phyloP scores from a whole-genome alignment of 2,113 vertebrate genomes.

The Craseonycteris thonglongyai region DNA sequence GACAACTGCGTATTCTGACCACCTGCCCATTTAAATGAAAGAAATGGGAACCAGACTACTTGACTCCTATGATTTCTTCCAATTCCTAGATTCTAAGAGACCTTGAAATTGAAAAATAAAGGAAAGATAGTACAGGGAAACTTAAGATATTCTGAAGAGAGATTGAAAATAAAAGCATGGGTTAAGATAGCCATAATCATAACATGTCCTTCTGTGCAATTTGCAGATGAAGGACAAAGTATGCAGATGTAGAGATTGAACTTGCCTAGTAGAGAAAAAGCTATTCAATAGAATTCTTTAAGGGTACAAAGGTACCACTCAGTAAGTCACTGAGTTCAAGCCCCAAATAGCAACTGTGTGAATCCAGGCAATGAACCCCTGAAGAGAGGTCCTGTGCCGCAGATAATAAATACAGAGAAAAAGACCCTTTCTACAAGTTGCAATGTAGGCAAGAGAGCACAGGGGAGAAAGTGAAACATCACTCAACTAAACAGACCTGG shows the following conservation, averaged over 20 bases:
- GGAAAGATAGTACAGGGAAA: not conserved
- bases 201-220: not conserved
- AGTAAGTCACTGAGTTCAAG: constrained; percentile 54
- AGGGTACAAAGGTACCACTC: constrained; percentile 46
- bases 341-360: constrained; percentile 46
- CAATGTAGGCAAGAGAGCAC: not conserved
- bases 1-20: not conserved
- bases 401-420: constrained; percentile 38
- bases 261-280: not conserved
- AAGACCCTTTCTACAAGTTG: not conserved
- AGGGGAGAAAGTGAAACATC: not conserved
- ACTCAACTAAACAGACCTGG: not conserved
- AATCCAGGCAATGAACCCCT: constrained; percentile 9
- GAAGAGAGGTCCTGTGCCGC: not conserved
- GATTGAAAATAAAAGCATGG: not conserved
- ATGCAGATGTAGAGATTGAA: not conserved
- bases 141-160: not conserved
- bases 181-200: not conserved
- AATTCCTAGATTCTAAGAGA: not conserved
- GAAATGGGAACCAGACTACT: not conserved
- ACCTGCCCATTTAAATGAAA: not conserved
- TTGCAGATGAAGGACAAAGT: not conserved
- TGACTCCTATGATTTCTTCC: not conserved
- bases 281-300: not conserved
- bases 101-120: not conserved